Evolutionary conservation across 2,888 invertebrate genomes (phyloP).

Genomic region (Sinodicranocentrus sp.): DNA sequence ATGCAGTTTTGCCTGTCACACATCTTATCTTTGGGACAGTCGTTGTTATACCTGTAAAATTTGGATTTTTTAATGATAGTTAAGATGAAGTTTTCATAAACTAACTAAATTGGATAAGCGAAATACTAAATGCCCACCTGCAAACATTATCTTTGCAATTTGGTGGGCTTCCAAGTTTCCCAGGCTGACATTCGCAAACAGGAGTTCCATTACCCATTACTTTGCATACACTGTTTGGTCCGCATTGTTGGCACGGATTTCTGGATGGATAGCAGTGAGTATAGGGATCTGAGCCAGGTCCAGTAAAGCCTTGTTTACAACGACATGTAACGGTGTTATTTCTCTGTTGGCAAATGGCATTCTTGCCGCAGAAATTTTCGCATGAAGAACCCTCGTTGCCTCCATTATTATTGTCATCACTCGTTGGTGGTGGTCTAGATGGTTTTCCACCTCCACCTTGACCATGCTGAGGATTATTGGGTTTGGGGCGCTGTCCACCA

Average conservation of each 20-base stretch:
- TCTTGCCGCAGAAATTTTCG: conserved; percentile 56
- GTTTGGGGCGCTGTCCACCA: not conserved
- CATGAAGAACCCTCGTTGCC: conserved; percentile 35
- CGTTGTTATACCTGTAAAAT: conserved; percentile 50
- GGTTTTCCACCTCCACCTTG: conserved; percentile 24
- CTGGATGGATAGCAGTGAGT: conserved; percentile 58
- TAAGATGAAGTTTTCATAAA: too few species aligned
- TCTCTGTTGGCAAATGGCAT: conserved; percentile 55
- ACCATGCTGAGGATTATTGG: conserved; percentile 32
- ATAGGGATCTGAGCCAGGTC: conserved; percentile 67
- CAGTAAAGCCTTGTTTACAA: conserved; percentile 51
- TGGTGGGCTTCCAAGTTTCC: conserved; percentile 62
- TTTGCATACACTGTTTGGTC: conserved; percentile 57
- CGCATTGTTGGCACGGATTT: conserved; percentile 67
- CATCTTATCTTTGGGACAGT: conserved; percentile 51
- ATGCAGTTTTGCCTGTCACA: conserved; percentile 51
- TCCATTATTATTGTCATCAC: not conserved
- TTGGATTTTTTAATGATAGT: too few species aligned
- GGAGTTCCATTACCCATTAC: conserved; percentile 52
- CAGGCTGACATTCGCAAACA: conserved; percentile 64
- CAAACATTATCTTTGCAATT: conserved; percentile 65
- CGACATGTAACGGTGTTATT: conserved; percentile 66
- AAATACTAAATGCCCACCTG: not conserved
- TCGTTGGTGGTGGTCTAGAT: not conserved
- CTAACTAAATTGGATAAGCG: too few species aligned